Evolutionary conservation across 92 coral and sea anemone species (phyloP).

Genomic region (Isaurus tuberculatus): DNA sequence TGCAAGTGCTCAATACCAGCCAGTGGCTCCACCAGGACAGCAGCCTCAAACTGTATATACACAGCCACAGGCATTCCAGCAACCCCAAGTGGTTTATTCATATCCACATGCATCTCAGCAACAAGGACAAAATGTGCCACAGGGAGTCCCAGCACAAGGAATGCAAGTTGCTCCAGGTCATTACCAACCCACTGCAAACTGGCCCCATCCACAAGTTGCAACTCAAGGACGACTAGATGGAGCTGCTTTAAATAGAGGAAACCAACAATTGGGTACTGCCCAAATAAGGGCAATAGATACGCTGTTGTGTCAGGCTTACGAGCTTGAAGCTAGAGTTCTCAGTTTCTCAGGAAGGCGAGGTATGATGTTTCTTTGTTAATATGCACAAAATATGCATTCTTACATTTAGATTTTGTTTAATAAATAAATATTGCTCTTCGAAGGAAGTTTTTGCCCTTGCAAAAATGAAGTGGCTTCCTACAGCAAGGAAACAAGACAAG

Average conservation of each 20-base stretch:
- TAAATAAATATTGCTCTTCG: too few relatives aligned
- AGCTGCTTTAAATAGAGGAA: background rate
- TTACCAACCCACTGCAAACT: conserved; percentile 3
- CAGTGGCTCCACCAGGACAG: conserved; percentile 45
- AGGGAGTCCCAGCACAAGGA: conserved; percentile 28
- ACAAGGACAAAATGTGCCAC: conserved; percentile 33
- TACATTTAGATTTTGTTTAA: too few relatives aligned
- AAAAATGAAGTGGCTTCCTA: too few relatives aligned
- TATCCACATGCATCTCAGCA: conserved; percentile 31
- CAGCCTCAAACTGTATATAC: conserved; percentile 36
- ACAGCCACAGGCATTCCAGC: conserved; percentile 38
- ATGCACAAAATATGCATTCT: background rate
- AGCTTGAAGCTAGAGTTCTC: conserved; percentile 79
- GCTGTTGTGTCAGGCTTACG: conserved; percentile 84
- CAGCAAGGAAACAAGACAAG: too few relatives aligned
- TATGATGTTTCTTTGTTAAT: conserved; percentile 26
- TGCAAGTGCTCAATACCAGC: conserved; percentile 18
- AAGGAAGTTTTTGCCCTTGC: too few relatives aligned
- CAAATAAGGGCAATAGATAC: conserved; percentile 83
- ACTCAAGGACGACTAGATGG: background rate
- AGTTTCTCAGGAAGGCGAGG: conserved; percentile 90
- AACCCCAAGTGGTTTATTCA: conserved; percentile 54
- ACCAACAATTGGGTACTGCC: conserved; percentile 18
- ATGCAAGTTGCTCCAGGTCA: background rate
- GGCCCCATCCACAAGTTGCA: conserved; percentile 17